Evolutionary conservation across 2,888 invertebrate genomes (phyloP).

Genomic region (Gisinianus flammeolus): DNA sequence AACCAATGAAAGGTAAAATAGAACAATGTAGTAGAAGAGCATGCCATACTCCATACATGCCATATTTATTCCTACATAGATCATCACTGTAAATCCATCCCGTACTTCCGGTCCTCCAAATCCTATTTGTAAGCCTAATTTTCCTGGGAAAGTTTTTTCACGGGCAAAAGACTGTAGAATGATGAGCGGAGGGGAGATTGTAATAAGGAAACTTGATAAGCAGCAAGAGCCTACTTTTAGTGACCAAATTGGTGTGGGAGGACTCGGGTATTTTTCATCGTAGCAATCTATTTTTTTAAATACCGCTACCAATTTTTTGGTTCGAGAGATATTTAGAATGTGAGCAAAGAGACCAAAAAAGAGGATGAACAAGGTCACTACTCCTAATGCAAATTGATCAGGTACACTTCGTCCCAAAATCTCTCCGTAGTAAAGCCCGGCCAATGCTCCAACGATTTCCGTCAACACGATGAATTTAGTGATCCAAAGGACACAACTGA

Average conservation of each 20-base stretch:
- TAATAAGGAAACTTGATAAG: neutral
- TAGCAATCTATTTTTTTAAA: conserved; percentile 2
- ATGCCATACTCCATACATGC: conserved; percentile 6
- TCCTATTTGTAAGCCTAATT: too few relatives aligned
- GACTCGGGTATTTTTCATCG: neutral
- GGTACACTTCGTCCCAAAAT: neutral
- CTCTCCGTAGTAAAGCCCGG: neutral
- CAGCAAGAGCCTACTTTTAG: conserved; percentile 1
- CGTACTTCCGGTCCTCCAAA: neutral
- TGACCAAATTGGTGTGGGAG: neutral
- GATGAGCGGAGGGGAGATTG: neutral
- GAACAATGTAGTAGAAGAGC: conserved; percentile 22
- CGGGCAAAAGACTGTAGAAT: neutral
- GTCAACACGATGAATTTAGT: neutral
- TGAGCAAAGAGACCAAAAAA: conserved; percentile 18
- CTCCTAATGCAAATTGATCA: neutral
- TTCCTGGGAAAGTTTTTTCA: too few relatives aligned
- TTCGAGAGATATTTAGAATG: neutral
- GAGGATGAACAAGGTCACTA: neutral
- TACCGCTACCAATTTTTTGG: neutral
- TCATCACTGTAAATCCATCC: neutral
- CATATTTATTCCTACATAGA: neutral
- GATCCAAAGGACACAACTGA: neutral
- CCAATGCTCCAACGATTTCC: neutral
- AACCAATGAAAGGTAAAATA: conserved; percentile 21